Conservation (phyloP, 2,113 vertebrate genomes). For the Rhinogobius similis region DNA sequence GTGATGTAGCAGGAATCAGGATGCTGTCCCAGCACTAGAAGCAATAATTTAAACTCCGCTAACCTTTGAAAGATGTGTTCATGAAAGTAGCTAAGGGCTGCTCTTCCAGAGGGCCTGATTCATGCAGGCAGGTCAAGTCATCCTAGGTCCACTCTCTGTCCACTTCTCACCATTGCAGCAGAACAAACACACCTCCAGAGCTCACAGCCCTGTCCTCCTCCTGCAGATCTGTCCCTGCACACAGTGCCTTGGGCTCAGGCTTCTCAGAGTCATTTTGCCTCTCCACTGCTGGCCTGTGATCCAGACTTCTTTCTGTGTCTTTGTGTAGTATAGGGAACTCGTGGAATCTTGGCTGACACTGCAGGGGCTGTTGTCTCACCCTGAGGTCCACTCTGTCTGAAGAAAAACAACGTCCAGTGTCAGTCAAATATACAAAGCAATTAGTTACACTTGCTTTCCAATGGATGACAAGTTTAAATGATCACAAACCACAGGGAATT, state of each 20-base stretch:
- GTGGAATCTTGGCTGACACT: background rate
- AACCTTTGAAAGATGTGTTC: background rate
- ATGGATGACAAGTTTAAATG: background rate
- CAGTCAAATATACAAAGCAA: background rate
- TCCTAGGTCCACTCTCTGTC: conserved; percentile 9
- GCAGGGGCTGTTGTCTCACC: background rate
- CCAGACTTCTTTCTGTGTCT: background rate
- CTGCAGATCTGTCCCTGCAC: background rate
- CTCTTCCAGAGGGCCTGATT: conserved; percentile 6
- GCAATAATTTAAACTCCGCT: background rate
- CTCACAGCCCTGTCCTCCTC: background rate
- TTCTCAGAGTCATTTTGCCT: conserved; percentile 5
- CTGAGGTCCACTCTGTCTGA: conserved; percentile 23
- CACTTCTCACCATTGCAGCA: conserved; percentile 1
- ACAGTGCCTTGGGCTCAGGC: background rate
- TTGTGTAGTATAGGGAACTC: background rate
- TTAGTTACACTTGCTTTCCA: background rate
- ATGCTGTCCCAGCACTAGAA: background rate
- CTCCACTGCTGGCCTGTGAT: background rate
- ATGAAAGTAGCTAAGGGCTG: background rate
- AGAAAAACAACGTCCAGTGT: background rate
- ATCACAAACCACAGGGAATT: no score
- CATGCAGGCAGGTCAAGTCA: background rate
- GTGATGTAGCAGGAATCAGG: background rate
- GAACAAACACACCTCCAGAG: conserved; percentile 30